phyloP scores from a whole-genome alignment of 2,797 vertebrate genomes.

The Triplophysa yarkandensis region DNA sequence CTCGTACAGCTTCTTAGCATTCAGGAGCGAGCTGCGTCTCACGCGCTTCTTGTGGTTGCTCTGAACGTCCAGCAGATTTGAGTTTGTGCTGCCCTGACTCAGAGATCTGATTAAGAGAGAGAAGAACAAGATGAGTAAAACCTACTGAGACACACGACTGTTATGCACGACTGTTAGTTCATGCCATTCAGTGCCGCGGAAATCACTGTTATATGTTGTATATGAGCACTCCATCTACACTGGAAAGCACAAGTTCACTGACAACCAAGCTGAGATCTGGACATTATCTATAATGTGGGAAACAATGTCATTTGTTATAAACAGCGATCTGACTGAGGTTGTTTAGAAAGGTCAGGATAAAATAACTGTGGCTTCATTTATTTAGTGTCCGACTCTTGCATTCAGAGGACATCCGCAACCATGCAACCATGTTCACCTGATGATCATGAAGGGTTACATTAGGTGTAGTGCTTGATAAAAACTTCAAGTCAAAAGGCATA shows the following conservation, averaged over 20 bases:
- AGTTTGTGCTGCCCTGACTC: conserved; percentile 97
- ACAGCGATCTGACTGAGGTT: no score
- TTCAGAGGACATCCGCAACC: neutral
- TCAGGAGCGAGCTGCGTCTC: conserved; percentile 91
- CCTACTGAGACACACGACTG: neutral
- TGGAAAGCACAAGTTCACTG: neutral
- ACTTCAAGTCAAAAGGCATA: neutral
- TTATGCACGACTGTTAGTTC: neutral
- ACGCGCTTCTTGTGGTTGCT: conserved; percentile 92
- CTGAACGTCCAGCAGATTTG: conserved; percentile 96
- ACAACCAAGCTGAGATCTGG: neutral
- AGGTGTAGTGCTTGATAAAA: neutral
- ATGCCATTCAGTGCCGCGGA: neutral
- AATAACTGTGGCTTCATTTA: neutral
- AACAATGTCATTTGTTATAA: no score
- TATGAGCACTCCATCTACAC: neutral
- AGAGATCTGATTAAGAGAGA: conserved; percentile 77
- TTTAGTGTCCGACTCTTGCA: neutral
- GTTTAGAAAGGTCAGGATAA: no score
- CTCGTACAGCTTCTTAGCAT: conserved; percentile 95
- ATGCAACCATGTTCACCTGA: conserved; percentile 13
- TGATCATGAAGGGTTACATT: conserved; percentile 13
- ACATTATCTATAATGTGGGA: neutral
- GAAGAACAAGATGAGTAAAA: neutral
- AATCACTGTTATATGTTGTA: neutral